Evolutionary conservation across 2,113 vertebrate species (phyloP), one percentile per base, ranked within the genome.

Genomic region (Thalassoma bifasciatum): DNA sequence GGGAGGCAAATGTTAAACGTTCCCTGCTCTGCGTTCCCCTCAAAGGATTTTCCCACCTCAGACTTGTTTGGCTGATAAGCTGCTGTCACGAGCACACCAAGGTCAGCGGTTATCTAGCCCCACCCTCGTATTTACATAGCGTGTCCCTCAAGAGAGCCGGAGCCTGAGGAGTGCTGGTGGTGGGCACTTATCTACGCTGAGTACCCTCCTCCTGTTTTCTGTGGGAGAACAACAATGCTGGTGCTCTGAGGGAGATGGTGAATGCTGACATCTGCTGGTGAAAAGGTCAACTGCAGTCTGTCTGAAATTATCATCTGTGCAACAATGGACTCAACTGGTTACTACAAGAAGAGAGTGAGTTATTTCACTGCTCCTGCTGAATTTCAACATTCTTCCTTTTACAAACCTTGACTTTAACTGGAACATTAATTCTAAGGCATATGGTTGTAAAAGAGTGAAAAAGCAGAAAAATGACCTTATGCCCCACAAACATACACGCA

Each of bases 1-100:
- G 77, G 69, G 77, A 81, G 78, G 80, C 71, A 79, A 88, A 88
- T 86, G 83, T 74, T 83, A 83, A 87, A 85, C 26, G 34, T 40
- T 67, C 69, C 69, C 79, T 81, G 24, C 59, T 78, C 69, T 71
- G 61, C 70, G 19, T 50, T 72, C 63, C 76, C 75, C 78, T 84
- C 7, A 26, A 84, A 82, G 81, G 50, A 81, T 79, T 83, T 65
- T 75, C 68, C 63, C n/a, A 52, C 75, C 72, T 84, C 75, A 53
- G 34, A 78, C 47, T 75, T 50, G 70, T 75, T 66, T 66, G 62
- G 66, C 75, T 69, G 81, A 82, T 75, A 75, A 79, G 63, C 75
- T 66, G 69, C 59, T 57, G 46, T 54, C 66, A 66, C 1, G 37
- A 61, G 77, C 62, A 60, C 36, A 17, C 68, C 79, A 85, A 81